Conservation (phyloP, 2,113 vertebrate genomes). For the Recurvirostra avosetta region DNA sequence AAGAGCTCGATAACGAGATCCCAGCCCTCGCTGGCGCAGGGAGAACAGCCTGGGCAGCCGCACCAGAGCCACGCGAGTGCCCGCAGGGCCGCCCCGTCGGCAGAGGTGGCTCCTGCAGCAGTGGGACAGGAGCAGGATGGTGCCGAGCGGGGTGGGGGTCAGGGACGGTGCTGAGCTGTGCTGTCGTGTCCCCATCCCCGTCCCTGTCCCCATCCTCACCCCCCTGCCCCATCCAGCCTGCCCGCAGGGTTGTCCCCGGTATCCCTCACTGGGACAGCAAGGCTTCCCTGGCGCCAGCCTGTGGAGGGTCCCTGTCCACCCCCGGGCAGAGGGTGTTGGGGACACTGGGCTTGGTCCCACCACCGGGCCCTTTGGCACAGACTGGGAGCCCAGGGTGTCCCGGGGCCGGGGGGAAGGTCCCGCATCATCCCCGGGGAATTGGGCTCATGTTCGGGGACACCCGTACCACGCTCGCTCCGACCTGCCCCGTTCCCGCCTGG, state of each 20-base stretch:
- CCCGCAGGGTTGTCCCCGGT: accelerated
- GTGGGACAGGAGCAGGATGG: neutral
- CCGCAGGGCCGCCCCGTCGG: accelerated
- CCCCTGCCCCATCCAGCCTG: neutral
- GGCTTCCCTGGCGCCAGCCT: neutral
- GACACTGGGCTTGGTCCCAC: accelerated
- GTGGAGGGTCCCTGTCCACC: accelerated
- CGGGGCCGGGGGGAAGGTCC: accelerated
- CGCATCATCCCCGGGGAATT: accelerated
- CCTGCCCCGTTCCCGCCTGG: accelerated
- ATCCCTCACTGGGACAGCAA: neutral
- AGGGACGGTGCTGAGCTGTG: neutral
- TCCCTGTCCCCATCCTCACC: neutral
- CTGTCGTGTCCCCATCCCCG: accelerated
- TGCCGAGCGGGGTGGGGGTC: neutral
- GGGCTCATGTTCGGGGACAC: accelerated
- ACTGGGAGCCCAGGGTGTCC: neutral
- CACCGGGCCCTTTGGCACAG: accelerated
- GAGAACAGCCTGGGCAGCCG: neutral
- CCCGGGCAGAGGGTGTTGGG: accelerated
- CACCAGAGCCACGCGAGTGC: accelerated
- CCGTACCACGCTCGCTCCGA: accelerated
- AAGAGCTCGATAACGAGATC: neutral
- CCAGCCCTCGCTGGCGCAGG: accelerated
- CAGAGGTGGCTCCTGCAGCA: neutral